Evolutionary conservation across 2,888 invertebrate species (phyloP), one percentile per base, ranked within the genome.

Genomic region (Platycheirus rosarum): DNA sequence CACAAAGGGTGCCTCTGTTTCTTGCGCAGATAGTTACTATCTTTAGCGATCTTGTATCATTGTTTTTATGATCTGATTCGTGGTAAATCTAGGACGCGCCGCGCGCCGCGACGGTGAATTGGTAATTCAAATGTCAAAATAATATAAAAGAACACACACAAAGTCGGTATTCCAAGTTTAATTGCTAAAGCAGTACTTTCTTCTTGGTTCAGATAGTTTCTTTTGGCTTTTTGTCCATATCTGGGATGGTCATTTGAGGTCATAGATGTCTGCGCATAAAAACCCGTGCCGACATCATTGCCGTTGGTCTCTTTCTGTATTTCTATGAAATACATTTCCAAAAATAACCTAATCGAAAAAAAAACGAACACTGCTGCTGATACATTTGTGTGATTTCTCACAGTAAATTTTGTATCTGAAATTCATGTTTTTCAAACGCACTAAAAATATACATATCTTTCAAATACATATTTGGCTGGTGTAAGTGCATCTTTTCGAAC

Each of bases 11-110:
- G 29, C 23, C 26, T 13, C 9, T 42, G 16, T 11, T 14, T 26
- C 5, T 26, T 57, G 14, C 55, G 23, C 55, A 20, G 44, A 26
- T 44, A 26, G 2, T 26, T 26, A 46, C 16, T 53, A 66, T 80
- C 75, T 75, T 75, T 46, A 46, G 63, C 70, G 55, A 76, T 76
- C 70, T 80, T 49, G 60, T 70, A 65, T 51, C 63, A 42, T 48
- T 35, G 65, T 60, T 53, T 57, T 32, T 32, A 46, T 73, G 51
- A 60, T 42, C 18, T 53, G 5, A 9, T 51, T 74, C 14, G 29
- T 62, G 32, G 20, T 40, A 63, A 57, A 66, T 70, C 80, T 80
- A 53, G 60, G 51, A 29, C 51, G 44, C 23, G 8, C 8, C 1
- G 29, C 7, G 8, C 20, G 11, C 40, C 2, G 49, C 23, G 14